Evolutionary conservation across 2,113 vertebrate species (phyloP), one percentile per base, ranked within the genome.

Genomic region (Phylloscopus trochiloides): DNA sequence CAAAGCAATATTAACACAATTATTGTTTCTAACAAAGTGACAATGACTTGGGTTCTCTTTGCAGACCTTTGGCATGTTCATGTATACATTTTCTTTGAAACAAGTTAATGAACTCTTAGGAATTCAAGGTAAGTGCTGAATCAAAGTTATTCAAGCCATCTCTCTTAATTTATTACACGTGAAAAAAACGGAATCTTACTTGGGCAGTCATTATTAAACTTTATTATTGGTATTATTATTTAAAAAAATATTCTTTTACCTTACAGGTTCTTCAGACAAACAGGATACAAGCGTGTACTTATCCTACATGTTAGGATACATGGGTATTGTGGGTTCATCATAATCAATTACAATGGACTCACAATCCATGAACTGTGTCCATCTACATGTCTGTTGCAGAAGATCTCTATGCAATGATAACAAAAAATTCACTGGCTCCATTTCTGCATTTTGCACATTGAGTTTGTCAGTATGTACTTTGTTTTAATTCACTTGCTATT

Each of bases 401-500:
- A 62, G 5, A 43, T 11, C 12, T 54, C 47, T 43, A 24, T 10
- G 24, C 29, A 90, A 47, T 18, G 32, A 52, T 13, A 24, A 26
- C 6, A 50, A 75, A 86, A 86, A 67, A 57, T 38, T 54, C 2
- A 9, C 25, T 17, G 15, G 5, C 38, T 84, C 25, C 7, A 72
- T 63, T 97, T 66, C 38, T 73, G 4, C 47, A 76, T 77, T 72
- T 77, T 38, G 3, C 73, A 51, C 21, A 25, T 17, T 88, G 55
- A 59, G 57, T 65, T 96, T 88, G 79, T 80, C 83, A 74, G 70
- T 8, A 57, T 11, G 15, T 24, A 81, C 38, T 94, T 96, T 81
- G 48, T 66, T 98, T 97, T 94, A 92, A 95, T 91, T 88, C 67
- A 93, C 52, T 93, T 90, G 62, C 42, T 88, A 90, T 94, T 88